These are phyloP conservation scores for Glossophaga mutica DNA, from an alignment of 2,797 vertebrate genomes.

Conservation along the genomic window DNA sequence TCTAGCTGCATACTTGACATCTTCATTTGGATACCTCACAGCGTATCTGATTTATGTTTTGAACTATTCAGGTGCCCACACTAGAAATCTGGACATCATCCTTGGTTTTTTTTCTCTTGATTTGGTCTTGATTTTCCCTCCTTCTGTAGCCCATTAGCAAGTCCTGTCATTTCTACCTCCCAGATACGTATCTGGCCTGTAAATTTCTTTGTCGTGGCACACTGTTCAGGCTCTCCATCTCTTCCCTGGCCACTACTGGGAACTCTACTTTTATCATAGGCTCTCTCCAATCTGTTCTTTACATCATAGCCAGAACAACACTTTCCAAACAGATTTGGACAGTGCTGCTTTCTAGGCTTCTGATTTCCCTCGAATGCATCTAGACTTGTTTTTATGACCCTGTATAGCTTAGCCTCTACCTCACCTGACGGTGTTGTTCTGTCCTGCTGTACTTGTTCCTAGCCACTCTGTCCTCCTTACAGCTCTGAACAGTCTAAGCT, in stretches of 20 bases:
- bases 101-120: background rate
- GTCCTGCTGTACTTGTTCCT: background rate
- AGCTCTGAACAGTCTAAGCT: background rate
- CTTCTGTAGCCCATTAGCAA: background rate
- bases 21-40: background rate
- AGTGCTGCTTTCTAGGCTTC: background rate
- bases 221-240: background rate
- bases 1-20: background rate
- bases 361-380: background rate
- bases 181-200: background rate
- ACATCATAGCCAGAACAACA: background rate
- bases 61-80: background rate
- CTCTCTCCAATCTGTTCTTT: background rate
- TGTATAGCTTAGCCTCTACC: background rate
- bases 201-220: background rate
- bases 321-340: background rate
- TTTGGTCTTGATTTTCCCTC: background rate
- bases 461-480: background rate
- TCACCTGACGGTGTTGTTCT: background rate
- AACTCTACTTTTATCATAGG: background rate
- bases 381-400: background rate
- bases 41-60: conserved; percentile 36
- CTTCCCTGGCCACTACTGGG: background rate
- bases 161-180: background rate
- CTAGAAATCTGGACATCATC: background rate